These are phyloP conservation scores for Dryas iulia DNA, from an alignment of 1,140 invertebrate genomes.

Conservation along the genomic window DNA sequence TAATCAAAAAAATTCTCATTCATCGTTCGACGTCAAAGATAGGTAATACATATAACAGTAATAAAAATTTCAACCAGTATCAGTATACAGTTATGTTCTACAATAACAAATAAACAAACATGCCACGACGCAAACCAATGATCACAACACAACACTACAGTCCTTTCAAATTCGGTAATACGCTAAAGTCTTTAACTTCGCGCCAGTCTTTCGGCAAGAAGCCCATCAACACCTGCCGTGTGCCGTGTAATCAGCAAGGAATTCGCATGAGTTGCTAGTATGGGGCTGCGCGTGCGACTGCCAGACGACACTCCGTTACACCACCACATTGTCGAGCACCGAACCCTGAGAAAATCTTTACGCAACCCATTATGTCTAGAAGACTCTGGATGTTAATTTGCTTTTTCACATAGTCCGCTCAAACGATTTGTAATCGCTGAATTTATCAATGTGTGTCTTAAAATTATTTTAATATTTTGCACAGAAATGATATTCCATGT, in stretches of 20 bases:
- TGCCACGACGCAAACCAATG: conserved; percentile 28
- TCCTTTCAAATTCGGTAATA: neutral
- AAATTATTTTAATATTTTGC: neutral
- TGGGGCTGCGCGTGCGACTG: conserved; percentile 30
- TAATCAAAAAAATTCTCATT: no score
- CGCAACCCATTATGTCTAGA: conserved; percentile 71
- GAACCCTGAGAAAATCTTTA: conserved; percentile 65
- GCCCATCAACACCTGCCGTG: conserved; percentile 6
- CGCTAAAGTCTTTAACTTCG: neutral
- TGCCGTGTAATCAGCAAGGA: conserved; percentile 27
- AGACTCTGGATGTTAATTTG: conserved; percentile 58
- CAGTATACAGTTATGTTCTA: neutral
- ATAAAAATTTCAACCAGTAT: neutral
- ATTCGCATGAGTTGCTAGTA: conserved; percentile 30
- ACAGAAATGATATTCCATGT: neutral
- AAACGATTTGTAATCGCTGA: conserved; percentile 27
- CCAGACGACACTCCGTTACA: conserved; percentile 31
- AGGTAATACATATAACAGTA: neutral
- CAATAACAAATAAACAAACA: conserved; percentile 35
- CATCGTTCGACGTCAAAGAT: neutral
- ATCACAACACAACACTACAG: conserved; percentile 15
- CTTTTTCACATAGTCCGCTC: conserved; percentile 21
- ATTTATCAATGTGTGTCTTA: conserved; percentile 2
- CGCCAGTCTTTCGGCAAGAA: neutral
- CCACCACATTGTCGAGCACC: conserved; percentile 61